Percentiles rank a stretch among this genome's conserved stretches.
Evolutionary conservation across 64 coral and sea anemone genomes (phyloP).

Genomic region (Stylophora pistillata): DNA sequence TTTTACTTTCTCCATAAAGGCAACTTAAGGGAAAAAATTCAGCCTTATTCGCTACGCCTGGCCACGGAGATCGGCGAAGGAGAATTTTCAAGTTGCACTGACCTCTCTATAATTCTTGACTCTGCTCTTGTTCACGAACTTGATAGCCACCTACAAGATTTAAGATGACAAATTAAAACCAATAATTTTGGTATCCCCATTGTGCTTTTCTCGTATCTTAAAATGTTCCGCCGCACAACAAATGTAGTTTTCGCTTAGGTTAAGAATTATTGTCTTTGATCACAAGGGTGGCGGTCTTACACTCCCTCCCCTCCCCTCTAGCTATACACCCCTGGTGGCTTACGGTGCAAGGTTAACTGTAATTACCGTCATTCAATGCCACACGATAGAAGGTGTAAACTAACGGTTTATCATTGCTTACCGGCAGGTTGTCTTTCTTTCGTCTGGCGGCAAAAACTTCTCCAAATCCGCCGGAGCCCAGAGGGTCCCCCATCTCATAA

Average conservation of each 20-base stretch:
- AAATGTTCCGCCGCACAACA: not conserved
- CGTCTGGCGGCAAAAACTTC: slow-evolving; percentile 19
- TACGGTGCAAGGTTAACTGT: not conserved
- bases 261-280: too few relatives aligned
- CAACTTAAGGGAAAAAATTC: too few relatives aligned
- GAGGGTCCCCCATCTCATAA: slow-evolving; percentile 13
- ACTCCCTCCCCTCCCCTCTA: too few relatives aligned
- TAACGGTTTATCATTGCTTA: not conserved
- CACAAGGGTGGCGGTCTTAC: too few relatives aligned
- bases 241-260: too few relatives aligned
- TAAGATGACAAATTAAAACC: not conserved
- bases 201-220: not conserved
- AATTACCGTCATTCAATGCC: too few relatives aligned
- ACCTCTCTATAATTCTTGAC: slow-evolving; percentile 18
- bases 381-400: too few relatives aligned
- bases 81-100: not conserved
- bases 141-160: slow-evolving; percentile 28
- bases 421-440: slow-evolving; percentile 29
- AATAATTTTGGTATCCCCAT: not conserved
- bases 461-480: slow-evolving; percentile 37
- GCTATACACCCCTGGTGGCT: too few relatives aligned
- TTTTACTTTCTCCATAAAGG: too few relatives aligned
- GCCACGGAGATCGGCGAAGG: not conserved
- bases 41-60: too few relatives aligned
- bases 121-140: slow-evolving; percentile 21